These are phyloP conservation scores for Turritopsis rubra DNA, from an alignment of 30 jellyfish, hydroid and myxozoan species.

Conservation along the genomic window DNA sequence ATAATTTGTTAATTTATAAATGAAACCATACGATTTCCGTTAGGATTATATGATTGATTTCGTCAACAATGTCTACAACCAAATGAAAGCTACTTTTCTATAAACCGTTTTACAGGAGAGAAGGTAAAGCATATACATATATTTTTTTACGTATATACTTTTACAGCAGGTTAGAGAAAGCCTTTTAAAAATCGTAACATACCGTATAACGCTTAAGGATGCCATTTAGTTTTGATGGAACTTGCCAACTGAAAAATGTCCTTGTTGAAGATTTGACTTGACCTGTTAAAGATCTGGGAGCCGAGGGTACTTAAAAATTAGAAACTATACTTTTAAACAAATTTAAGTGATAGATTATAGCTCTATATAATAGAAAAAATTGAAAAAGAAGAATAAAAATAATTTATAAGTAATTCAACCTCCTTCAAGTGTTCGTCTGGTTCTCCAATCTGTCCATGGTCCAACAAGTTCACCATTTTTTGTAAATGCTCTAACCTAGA, in stretches of 20 bases:
- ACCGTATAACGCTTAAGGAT: slow-evolving; percentile 41
- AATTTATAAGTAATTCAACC: slow-evolving; percentile 1
- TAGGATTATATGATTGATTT: too few species aligned
- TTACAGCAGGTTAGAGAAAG: too few species aligned
- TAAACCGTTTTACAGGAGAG: not conserved
- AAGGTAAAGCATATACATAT: not conserved
- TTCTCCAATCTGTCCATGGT: slow-evolving; percentile 9
- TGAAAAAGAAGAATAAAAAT: not conserved
- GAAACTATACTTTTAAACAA: not conserved
- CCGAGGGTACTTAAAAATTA: slow-evolving; percentile 27
- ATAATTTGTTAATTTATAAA: not conserved
- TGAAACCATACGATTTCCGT: too few species aligned
- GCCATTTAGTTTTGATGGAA: slow-evolving; percentile 48
- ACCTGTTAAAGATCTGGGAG: slow-evolving; percentile 33
- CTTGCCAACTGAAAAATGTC: slow-evolving; percentile 34
- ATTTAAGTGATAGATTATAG: not conserved
- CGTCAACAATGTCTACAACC: too few species aligned
- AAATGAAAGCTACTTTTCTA: not conserved
- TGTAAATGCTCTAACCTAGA: slow-evolving; percentile 16
- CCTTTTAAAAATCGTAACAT: slow-evolving; percentile 15
- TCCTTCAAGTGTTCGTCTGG: slow-evolving; percentile 21
- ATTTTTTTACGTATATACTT: too few species aligned
- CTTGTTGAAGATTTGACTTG: slow-evolving; percentile 31
- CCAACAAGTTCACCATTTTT: not conserved
- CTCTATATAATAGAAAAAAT: not conserved